Conservation (phyloP, 2,888 invertebrate genomes). For the Microchrysa polita region DNA sequence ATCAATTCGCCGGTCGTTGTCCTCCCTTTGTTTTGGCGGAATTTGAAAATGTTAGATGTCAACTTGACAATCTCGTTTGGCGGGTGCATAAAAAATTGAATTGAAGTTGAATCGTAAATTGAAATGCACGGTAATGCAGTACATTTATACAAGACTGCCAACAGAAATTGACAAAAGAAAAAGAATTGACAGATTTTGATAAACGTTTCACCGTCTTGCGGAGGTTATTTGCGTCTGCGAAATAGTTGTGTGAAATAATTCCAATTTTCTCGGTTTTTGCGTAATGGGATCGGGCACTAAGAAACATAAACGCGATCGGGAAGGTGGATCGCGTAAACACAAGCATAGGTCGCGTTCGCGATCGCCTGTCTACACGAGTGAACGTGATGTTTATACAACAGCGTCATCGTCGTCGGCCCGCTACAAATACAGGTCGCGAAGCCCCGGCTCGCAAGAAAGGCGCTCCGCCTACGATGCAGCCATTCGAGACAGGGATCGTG, state of each 20-base stretch:
- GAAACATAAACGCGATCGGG: constrained; percentile 62
- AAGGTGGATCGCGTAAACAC: constrained; percentile 56
- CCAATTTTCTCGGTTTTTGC: background rate
- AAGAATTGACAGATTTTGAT: constrained; percentile 3
- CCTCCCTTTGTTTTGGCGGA: constrained; percentile 42
- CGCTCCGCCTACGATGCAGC: constrained; percentile 25
- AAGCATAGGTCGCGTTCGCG: constrained; percentile 57
- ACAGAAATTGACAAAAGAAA: no score
- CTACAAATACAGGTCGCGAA: constrained; percentile 24
- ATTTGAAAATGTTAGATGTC: constrained; percentile 18
- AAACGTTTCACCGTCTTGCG: no score
- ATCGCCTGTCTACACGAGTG: constrained; percentile 49
- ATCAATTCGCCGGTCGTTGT: background rate
- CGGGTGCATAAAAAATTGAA: constrained; percentile 6
- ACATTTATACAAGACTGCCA: no score
- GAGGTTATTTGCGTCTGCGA: no score
- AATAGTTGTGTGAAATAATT: background rate
- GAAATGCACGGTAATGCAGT: no score
- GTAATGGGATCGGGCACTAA: constrained; percentile 63
- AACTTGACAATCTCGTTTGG: background rate
- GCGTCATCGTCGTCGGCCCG: no score
- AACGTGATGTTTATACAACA: constrained; percentile 30
- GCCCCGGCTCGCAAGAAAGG: constrained; percentile 2
- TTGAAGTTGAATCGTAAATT: background rate
- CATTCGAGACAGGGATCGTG: constrained; percentile 22